Conservation (phyloP, 2,113 vertebrate species). For the Plotosus lineatus region DNA sequence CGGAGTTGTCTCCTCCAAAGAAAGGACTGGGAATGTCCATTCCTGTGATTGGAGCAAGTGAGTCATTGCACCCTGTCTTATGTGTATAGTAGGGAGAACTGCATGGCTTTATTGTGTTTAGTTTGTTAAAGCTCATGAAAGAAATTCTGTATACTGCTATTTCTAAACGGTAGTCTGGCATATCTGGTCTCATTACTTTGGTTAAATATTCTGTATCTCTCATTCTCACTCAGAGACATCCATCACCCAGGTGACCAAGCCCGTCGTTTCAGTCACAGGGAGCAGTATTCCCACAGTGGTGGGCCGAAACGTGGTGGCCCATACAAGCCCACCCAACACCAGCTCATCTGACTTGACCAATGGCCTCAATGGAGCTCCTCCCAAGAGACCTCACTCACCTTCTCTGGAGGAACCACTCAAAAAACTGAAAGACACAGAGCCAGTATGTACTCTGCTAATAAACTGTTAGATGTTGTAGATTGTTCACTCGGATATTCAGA, state of each 20-base stretch:
- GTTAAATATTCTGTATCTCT: slow-evolving; percentile 13
- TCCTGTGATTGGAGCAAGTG: slow-evolving; percentile 80
- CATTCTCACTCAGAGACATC: slow-evolving; percentile 30
- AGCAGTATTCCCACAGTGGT: slow-evolving; percentile 70
- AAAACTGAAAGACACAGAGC: slow-evolving; percentile 75
- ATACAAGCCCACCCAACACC: slow-evolving; percentile 58
- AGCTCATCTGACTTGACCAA: slow-evolving; percentile 73
- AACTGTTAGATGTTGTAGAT: neutral
- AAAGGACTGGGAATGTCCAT: slow-evolving; percentile 73
- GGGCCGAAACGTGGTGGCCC: slow-evolving; percentile 70
- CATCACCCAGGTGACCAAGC: slow-evolving; percentile 28
- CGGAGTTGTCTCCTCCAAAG: slow-evolving; percentile 58
- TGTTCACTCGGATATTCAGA: neutral
- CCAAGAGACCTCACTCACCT: slow-evolving; percentile 77
- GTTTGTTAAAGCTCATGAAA: neutral
- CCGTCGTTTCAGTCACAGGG: slow-evolving; percentile 60
- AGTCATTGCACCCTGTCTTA: slow-evolving; percentile 58
- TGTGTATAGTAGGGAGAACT: neutral
- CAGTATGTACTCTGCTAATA: slow-evolving; percentile 56
- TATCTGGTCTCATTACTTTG: neutral
- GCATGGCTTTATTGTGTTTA: neutral
- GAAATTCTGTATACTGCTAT: neutral
- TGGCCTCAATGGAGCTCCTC: slow-evolving; percentile 62
- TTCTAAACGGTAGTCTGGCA: neutral
- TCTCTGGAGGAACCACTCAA: slow-evolving; percentile 73